Conservation (phyloP, 2,797 vertebrate genomes). For the Gallinago nigripennis region DNA sequence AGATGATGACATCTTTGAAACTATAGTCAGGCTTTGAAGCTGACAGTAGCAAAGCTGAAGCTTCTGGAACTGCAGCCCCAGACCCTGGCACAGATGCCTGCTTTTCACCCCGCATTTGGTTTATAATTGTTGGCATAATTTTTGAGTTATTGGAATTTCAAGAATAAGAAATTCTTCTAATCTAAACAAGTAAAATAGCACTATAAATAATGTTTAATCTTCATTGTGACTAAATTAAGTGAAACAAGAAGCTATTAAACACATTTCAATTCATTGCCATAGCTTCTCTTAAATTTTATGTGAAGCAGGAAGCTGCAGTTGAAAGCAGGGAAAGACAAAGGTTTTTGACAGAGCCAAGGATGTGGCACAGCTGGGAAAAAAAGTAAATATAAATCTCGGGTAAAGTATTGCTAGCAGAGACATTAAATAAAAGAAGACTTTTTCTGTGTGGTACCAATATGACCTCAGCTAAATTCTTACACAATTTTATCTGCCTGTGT, state of each 20-base stretch:
- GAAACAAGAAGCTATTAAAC: slow-evolving; percentile 47
- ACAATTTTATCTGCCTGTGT: background rate
- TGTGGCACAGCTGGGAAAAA: slow-evolving; percentile 57
- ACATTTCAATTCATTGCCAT: slow-evolving; percentile 45
- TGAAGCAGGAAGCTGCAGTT: slow-evolving; percentile 60
- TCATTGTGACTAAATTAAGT: slow-evolving; percentile 60
- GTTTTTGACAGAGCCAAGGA: slow-evolving; percentile 55
- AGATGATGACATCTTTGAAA: slow-evolving; percentile 63
- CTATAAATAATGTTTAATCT: slow-evolving; percentile 58
- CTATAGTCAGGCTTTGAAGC: slow-evolving; percentile 43
- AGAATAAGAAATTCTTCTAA: slow-evolving; percentile 55
- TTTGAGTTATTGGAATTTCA: slow-evolving; percentile 50
- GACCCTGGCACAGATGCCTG: background rate
- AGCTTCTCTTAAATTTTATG: slow-evolving; percentile 53
- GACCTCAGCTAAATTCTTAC: background rate
- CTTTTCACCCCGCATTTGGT: background rate
- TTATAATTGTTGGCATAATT: slow-evolving; percentile 34
- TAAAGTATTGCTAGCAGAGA: background rate
- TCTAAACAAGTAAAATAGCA: slow-evolving; percentile 49
- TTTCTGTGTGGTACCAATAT: slow-evolving; percentile 5
- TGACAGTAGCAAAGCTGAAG: slow-evolving; percentile 53
- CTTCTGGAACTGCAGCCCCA: slow-evolving; percentile 40
- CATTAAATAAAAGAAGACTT: background rate
- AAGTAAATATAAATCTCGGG: slow-evolving; percentile 48
- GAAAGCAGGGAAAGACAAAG: slow-evolving; percentile 61